Evolutionary conservation across 2,113 vertebrate species (phyloP).

Genomic region (Gavia stellata): DNA sequence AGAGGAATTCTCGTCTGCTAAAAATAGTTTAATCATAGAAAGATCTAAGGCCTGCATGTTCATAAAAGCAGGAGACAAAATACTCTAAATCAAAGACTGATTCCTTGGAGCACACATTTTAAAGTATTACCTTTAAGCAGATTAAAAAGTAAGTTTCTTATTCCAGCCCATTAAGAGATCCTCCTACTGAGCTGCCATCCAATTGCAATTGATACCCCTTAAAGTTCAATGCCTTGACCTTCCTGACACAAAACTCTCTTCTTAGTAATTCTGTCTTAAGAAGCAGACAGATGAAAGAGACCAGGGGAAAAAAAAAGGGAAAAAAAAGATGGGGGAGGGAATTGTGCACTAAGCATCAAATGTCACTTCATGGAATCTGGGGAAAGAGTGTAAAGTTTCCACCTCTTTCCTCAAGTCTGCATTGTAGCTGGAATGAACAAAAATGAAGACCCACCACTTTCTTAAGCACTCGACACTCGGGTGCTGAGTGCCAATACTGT

Average conservation of each 20-base stretch:
- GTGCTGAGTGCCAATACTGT: neutral
- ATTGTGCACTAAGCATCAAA: neutral
- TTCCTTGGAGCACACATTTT: neutral
- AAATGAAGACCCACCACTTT: neutral
- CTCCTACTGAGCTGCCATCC: neutral
- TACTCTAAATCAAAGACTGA: neutral
- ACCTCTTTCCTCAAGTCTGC: neutral
- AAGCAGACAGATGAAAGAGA: neutral
- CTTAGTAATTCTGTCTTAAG: slow-evolving; percentile 1
- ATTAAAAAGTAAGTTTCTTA: neutral
- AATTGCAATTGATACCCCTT: neutral
- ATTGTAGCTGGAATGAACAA: neutral
- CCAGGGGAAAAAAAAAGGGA: neutral
- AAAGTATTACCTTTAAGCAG: neutral
- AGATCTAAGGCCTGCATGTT: neutral
- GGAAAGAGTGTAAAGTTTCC: neutral
- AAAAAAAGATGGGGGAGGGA: rapidly evolving
- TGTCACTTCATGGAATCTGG: neutral
- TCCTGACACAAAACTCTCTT: neutral
- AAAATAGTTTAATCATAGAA: neutral
- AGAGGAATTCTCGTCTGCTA: neutral
- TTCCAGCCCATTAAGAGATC: neutral
- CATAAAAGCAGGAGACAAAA: slow-evolving; percentile 20
- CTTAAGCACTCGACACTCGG: rapidly evolving
- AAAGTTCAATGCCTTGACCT: slow-evolving; percentile 1